Base-by-base conservation (phyloP, 2,113 vertebrate species). In the Otocyon megalotis region DNA sequence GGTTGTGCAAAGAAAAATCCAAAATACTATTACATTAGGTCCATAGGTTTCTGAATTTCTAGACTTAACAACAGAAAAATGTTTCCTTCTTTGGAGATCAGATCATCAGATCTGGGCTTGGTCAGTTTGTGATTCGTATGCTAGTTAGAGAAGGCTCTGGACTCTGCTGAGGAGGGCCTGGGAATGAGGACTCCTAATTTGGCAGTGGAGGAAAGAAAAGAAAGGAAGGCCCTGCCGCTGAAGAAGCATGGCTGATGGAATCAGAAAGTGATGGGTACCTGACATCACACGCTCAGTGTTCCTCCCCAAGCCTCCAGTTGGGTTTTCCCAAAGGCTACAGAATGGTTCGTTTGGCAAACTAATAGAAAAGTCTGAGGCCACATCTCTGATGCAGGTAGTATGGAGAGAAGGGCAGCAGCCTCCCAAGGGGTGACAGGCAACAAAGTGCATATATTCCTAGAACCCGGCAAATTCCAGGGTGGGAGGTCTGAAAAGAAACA, bases 21-120 rank as follows among this genome's bases (percentile, higher is more conserved):
- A 88, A 85, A 80, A 58, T 95, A 50, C 16, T 24, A 5, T 60
- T 65, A 74, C 24, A 32, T 62, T 58, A 77, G 43, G 30, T 74
- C 28, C 14, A 5, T 90, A 80, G 48, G 53, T 87, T 88, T 72
- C 60, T 87, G 43, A 53, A 87, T 90, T 80, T 96, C 80, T 88
- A 74, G 53, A 84, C 15, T 95, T 95, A 82, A 8, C 0, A 13
- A 12, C 43, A 81, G 50, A 76, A 87, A 67, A 90, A 58, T 43
- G 32, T 92, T 90, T 63, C 88, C 60, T 48, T 89, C 26, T 88
- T 85, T 90, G 62, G 17, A 35, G 60, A 11, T 95, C 20, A 60
- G 30, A 74, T 77, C 37, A 80, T n/a, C 77, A 76, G n/a, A 37
- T 81, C 65, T 88, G 37, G 62, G 85, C 82, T 72, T 54, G 54